Evolutionary conservation across 2,888 invertebrate species (phyloP).

Genomic region (Meandrusa payeni): DNA sequence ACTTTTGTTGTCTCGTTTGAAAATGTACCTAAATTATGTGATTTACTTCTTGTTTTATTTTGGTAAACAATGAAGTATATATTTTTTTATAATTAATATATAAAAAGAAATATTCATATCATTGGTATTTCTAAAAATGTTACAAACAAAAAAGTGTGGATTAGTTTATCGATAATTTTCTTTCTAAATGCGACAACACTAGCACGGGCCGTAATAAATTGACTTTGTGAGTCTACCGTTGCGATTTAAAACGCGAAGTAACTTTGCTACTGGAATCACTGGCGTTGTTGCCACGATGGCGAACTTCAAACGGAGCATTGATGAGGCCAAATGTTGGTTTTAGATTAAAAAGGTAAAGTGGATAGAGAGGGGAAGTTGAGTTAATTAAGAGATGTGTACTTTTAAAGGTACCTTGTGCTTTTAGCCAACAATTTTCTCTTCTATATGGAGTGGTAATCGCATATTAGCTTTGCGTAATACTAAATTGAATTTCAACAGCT

Average conservation of each 20-base stretch:
- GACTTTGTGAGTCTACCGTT: slow-evolving; percentile 34
- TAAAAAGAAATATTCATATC: too few relatives aligned
- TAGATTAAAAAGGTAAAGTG: slow-evolving; percentile 9
- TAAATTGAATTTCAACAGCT: too few relatives aligned
- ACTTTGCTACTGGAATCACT: slow-evolving; percentile 26
- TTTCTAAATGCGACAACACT: slow-evolving; percentile 27
- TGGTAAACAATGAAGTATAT: too few relatives aligned
- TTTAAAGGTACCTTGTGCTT: neutral
- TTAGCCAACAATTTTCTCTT: too few relatives aligned
- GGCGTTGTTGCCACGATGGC: neutral
- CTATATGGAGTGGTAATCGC: too few relatives aligned
- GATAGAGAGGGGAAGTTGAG: slow-evolving; percentile 1
- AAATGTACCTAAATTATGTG: too few relatives aligned
- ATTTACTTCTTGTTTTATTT: too few relatives aligned
- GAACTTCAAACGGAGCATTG: slow-evolving; percentile 13
- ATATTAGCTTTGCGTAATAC: too few relatives aligned
- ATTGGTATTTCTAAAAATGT: too few relatives aligned
- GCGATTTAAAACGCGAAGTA: slow-evolving; percentile 34
- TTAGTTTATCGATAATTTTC: slow-evolving; percentile 13
- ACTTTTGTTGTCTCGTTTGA: too few relatives aligned
- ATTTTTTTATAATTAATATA: too few relatives aligned
- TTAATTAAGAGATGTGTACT: slow-evolving; percentile 9
- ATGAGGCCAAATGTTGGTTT: slow-evolving; percentile 12
- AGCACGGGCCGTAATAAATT: slow-evolving; percentile 34
- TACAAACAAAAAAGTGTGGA: too few relatives aligned